Evolutionary conservation across 1,140 invertebrate genomes (phyloP).

Genomic region (Philopotamus ludificatus): DNA sequence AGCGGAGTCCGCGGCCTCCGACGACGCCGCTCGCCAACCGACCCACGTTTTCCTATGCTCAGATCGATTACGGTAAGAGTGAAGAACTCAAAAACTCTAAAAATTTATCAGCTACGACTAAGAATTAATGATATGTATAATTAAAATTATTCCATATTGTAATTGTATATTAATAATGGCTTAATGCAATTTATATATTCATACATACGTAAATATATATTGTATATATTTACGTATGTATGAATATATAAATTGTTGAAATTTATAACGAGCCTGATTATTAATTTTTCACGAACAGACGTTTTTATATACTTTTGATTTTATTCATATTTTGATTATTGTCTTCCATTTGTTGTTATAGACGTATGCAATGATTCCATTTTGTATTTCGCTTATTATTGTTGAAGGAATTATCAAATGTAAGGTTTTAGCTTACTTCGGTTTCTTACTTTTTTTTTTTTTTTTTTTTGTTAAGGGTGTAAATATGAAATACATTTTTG

Average conservation of each 20-base stretch:
- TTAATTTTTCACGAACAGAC: background rate
- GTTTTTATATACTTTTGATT: constrained; percentile 1
- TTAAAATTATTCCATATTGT: constrained; percentile 5
- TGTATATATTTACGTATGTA: background rate
- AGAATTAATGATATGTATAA: constrained; percentile 30
- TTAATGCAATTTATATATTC: constrained; percentile 2
- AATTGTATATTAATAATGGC: constrained; percentile 14
- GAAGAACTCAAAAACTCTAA: constrained; percentile 47
- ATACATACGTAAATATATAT: background rate
- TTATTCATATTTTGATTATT: background rate
- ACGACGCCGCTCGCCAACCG: constrained; percentile 48
- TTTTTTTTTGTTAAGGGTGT: background rate
- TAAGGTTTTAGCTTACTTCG: background rate
- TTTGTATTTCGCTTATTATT: background rate
- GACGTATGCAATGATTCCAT: too few species aligned
- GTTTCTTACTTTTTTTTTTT: background rate
- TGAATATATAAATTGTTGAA: background rate
- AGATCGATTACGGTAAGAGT: constrained; percentile 69
- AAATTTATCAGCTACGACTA: constrained; percentile 38
- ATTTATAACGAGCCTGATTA: background rate
- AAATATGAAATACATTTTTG: too few species aligned
- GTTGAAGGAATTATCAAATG: background rate
- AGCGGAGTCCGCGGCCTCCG: constrained; percentile 23
- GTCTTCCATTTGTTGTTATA: too few species aligned
- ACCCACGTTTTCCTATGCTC: constrained; percentile 63